A percentile compares a stretch with the other conserved stretches of the same genome.
Conservation (phyloP, 2,888 invertebrate genomes). For the Ischnus inquisitorius region DNA sequence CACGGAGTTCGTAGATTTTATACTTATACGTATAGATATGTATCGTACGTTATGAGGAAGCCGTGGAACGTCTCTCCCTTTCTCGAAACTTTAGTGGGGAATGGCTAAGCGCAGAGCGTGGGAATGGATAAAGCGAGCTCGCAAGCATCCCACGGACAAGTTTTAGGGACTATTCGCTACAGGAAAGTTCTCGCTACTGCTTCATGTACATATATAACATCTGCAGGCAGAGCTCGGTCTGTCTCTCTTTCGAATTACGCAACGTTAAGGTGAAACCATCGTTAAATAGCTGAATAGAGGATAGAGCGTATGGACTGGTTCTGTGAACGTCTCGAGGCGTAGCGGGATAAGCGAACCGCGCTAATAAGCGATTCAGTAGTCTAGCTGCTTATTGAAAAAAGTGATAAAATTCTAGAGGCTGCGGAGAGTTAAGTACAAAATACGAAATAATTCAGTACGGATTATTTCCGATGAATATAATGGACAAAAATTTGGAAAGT, state of each 20-base stretch:
- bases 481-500: neutral
- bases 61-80: constrained; percentile 42
- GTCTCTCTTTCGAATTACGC: constrained; percentile 66
- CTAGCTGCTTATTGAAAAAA: neutral
- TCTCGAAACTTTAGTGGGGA: constrained; percentile 47
- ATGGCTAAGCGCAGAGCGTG: constrained; percentile 10
- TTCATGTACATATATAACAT: neutral
- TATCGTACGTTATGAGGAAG: constrained; percentile 14
- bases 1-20: constrained; percentile 22
- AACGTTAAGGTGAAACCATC: constrained; percentile 72
- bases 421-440: neutral
- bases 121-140: constrained; percentile 44
- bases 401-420: neutral
- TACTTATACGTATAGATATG: neutral
- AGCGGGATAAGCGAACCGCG: constrained; percentile 10
- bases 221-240: constrained; percentile 15
- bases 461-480: neutral
- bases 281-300: constrained; percentile 71
- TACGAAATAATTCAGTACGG: neutral
- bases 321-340: constrained; percentile 57
- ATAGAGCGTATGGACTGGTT: constrained; percentile 37
- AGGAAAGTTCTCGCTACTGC: constrained; percentile 16
- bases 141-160: constrained; percentile 26
- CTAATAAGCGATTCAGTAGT: neutral
- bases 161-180: constrained; percentile 58